phyloP scores from a whole-genome alignment of 2,888 invertebrate species.

The Eupithecia centaureata region DNA sequence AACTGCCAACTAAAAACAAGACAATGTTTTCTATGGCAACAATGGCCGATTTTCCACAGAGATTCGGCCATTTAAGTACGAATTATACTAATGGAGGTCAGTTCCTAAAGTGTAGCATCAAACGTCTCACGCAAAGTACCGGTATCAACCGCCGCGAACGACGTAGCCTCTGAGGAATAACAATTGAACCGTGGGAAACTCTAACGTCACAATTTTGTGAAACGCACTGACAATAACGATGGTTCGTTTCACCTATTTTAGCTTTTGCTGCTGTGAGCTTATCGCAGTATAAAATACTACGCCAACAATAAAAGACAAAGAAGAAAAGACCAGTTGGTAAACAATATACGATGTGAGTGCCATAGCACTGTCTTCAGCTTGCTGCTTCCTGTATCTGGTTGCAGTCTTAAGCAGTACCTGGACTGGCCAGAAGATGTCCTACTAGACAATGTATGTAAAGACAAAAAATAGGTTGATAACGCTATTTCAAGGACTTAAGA shows the following conservation, averaged over 20 bases:
- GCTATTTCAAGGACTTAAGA: too few relatives aligned
- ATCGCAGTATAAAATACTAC: background rate
- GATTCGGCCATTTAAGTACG: constrained; percentile 30
- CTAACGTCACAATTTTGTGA: constrained; percentile 68
- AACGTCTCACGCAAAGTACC: constrained; percentile 52
- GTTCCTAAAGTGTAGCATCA: constrained; percentile 63
- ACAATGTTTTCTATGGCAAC: constrained; percentile 28
- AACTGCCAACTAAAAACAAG: constrained; percentile 25
- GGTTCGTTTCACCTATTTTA: constrained; percentile 53
- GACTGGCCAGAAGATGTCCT: too few relatives aligned
- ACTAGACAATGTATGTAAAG: too few relatives aligned
- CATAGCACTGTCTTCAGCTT: too few relatives aligned
- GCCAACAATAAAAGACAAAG: background rate
- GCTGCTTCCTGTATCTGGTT: background rate
- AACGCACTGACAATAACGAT: constrained; percentile 62
- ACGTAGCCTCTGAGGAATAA: constrained; percentile 67
- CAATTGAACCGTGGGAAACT: constrained; percentile 78
- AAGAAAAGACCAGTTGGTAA: too few relatives aligned
- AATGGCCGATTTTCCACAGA: constrained; percentile 32
- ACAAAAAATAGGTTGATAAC: too few relatives aligned
- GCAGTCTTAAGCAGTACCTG: too few relatives aligned
- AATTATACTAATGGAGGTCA: constrained; percentile 41
- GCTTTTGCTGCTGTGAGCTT: too few relatives aligned
- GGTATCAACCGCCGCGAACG: constrained; percentile 63
- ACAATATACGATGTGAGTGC: too few relatives aligned